These are phyloP conservation scores for Phylloscopus trochiloides DNA, from an alignment of 2,113 vertebrate species.

Conservation along the genomic window DNA sequence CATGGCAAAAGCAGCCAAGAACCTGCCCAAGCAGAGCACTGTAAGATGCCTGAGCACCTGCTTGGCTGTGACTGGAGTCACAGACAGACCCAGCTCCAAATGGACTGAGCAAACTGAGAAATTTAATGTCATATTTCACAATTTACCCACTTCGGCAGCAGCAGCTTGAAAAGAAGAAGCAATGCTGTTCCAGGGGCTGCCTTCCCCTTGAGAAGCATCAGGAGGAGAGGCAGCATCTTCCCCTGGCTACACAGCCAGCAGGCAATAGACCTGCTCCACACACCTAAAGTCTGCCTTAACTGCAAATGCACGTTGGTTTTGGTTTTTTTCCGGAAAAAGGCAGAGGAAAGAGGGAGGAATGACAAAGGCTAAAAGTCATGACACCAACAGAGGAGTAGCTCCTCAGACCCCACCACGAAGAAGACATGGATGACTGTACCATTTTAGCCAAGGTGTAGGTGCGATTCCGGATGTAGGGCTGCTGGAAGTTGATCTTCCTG, in stretches of 20 bases:
- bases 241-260: rapidly evolving
- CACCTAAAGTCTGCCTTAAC: not conserved
- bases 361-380: not conserved
- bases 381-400: not conserved
- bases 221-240: not conserved
- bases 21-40: not conserved
- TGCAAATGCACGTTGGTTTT: not conserved
- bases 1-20: not conserved
- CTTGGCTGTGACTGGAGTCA: not conserved
- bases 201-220: not conserved
- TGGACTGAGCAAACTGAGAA: not conserved
- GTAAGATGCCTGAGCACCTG: not conserved
- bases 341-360: not conserved
- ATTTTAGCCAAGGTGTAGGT: constrained; percentile 67
- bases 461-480: constrained; percentile 55
- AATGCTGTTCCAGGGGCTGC: not conserved
- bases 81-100: not conserved
- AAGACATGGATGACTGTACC: constrained; percentile 18
- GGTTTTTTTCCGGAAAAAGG: not conserved
- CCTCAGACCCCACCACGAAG: not conserved
- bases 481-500: constrained; percentile 25
- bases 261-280: not conserved
- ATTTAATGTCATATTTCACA: not conserved
- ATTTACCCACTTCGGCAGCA: not conserved
- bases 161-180: not conserved